Percentiles rank a stretch among this genome's conserved stretches.
Conservation (phyloP, 2,113 vertebrate genomes). For the Caracal caracal region DNA sequence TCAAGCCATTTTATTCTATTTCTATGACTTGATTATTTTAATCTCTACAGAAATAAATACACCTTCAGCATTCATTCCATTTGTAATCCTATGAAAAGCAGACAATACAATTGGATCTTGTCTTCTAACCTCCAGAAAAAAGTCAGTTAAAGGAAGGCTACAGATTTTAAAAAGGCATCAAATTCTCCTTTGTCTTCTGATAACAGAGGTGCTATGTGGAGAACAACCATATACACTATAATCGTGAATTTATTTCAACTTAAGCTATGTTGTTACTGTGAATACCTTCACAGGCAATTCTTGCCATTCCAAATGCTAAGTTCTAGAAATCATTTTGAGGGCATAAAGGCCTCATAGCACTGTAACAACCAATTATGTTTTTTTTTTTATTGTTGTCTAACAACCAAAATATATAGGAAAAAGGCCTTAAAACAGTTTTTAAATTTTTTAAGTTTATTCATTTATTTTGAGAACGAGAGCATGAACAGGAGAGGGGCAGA, state of each 20-base stretch:
- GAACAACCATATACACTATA: neutral
- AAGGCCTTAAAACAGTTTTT: neutral
- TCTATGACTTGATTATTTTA: constrained; percentile 31
- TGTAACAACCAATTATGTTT: neutral
- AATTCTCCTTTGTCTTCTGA: neutral
- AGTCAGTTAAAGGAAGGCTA: neutral
- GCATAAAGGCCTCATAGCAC: neutral
- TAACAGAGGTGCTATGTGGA: neutral
- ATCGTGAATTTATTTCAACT: constrained; percentile 15
- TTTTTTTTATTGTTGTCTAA: neutral
- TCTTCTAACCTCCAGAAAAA: constrained; percentile 26
- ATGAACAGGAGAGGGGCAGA: no score
- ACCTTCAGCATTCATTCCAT: neutral
- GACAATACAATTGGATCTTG: neutral
- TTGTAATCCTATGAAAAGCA: constrained; percentile 6
- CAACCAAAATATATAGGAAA: constrained; percentile 25
- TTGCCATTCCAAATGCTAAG: neutral
- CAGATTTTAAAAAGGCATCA: neutral
- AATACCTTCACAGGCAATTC: constrained; percentile 10
- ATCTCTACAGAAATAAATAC: neutral
- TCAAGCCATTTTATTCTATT: constrained; percentile 29
- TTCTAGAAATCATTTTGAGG: constrained; percentile 28
- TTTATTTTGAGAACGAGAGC: no score
- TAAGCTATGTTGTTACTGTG: neutral
- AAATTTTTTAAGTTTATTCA: no score